phyloP scores from a whole-genome alignment of 2,888 invertebrate species.

The Drosophila neutralis region DNA sequence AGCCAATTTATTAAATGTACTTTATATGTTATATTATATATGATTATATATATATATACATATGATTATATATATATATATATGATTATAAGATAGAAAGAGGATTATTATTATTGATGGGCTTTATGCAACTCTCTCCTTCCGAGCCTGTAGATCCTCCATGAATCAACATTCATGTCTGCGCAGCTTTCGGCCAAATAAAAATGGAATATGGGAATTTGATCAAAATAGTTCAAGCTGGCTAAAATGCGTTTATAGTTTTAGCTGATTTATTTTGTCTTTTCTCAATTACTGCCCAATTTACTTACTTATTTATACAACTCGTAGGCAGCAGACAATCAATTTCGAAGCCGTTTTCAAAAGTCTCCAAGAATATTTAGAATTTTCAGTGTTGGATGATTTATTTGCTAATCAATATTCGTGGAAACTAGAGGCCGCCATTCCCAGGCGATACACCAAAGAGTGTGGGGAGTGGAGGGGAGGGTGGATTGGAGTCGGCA shows the following conservation, averaged over 20 bases:
- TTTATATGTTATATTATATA: background rate
- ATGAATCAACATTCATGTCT: background rate
- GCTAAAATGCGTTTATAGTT: background rate
- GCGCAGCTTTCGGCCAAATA: background rate
- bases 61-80: background rate
- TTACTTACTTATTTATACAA: background rate
- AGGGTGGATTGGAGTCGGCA: background rate
- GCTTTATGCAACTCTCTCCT: background rate
- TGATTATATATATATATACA: background rate
- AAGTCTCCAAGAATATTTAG: background rate
- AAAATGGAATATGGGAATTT: background rate
- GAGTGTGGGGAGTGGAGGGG: background rate
- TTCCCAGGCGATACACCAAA: conserved; percentile 24
- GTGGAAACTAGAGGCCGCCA: background rate
- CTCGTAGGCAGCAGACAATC: background rate
- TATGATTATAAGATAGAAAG: background rate
- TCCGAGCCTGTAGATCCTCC: accelerated
- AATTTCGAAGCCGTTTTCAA: background rate
- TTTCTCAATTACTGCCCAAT: background rate
- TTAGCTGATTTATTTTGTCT: background rate
- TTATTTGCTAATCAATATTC: conserved; percentile 22
- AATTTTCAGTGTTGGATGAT: background rate
- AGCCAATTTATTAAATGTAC: background rate
- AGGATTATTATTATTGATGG: background rate
- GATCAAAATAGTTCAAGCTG: background rate